Base-by-base conservation (phyloP, 2,797 vertebrate species). In the Leptatherina wallacei region DNA sequence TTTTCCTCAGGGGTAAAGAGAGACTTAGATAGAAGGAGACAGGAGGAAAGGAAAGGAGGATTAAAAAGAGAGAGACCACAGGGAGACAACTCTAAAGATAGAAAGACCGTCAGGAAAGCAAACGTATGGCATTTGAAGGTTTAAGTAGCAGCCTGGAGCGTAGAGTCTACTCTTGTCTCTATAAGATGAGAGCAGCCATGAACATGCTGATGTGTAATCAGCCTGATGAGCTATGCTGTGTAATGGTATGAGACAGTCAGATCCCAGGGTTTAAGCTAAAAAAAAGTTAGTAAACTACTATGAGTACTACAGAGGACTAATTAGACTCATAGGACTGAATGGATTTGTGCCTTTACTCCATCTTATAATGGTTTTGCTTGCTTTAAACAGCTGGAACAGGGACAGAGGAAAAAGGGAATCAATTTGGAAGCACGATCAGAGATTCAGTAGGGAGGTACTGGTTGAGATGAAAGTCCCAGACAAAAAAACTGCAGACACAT, bases 181-280 rank as follows among this genome's bases (percentile, higher is more conserved):
- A 49, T 63, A 64, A 70, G 78, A 76, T 60, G 74, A 79, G 77
- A 68, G 76, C 75, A 52, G 63, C 73, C 27, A 58, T 64, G 68
- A 84, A 80, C 72, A 54, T 81, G 65, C 82, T 75, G 75, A 86
- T 80, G 82, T 91, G 85, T 86, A 87, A 91, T 90, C 42, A 71
- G 73, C 77, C 78, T 85, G 83, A 87, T 84, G 84, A 89, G 71
- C 76, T 57, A 58, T 83, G 81, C 78, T 75, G 73, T 75, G 73
- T 80, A 78, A 87, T 71, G 54, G 82, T 29, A 85, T 47, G 59
- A 80, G 77, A 75, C 75, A 66, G 80, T 69, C 57, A 77, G 74
- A 64, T 55, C 52, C 29, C 29, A 66, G 79, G 79, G 61, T 84
- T 73, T 38, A 59, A 42, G 51, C 38, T 56, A 52, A 54, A 64